Base-by-base conservation (phyloP, 2,113 vertebrate genomes). In the Microcebus tavaratra region DNA sequence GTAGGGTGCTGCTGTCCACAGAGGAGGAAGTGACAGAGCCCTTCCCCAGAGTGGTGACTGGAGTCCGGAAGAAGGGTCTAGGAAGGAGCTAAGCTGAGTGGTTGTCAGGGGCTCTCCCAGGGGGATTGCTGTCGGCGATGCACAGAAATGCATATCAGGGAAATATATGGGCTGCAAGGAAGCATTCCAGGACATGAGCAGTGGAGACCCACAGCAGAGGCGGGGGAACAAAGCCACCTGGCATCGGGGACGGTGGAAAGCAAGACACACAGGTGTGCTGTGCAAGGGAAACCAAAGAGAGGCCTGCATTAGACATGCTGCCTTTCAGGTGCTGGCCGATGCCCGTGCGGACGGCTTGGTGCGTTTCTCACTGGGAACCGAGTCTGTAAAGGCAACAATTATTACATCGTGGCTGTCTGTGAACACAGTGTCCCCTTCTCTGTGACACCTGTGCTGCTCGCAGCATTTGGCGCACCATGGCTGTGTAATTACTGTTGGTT, bases 71-170 rank as follows among this genome's bases (percentile, higher is more conserved):
- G 36, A 29, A 10, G 15, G 8, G 4, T 68, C 27, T 21, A 1
- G 48, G 11, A 8, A 25, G 36, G 79, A 31, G 17, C 31, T 6
- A 1, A 12, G 8, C 6, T 6, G 34, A 17, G 15, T 3, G 0
- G 0, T 21, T 39, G 25, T 65, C 23, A 3, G 55, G 17, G 34
- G 8, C 34, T 36, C 8, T 12, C 34, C 29, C 14, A 0, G 2
- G 10, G 8, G 23, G 21, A 21, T 1, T 12, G 3, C 11, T 27
- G 8, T 20, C 31, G 15, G 23, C 27, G 9, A 29, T 2, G 10
- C 27, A 0, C 9, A 13, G 39, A 39, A 23, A 15, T 0, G 0
- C 9, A 4, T 31, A 4, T 15, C 6, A 17, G 29, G 25, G 34
- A 14, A 53, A 2, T 2, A 17, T 6, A 1, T 0, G 8, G 75